Percentiles rank a stretch among this genome's conserved stretches.
phyloP scores from a whole-genome alignment of 2,113 vertebrate species.

The Mesembrinibis cayennensis region DNA sequence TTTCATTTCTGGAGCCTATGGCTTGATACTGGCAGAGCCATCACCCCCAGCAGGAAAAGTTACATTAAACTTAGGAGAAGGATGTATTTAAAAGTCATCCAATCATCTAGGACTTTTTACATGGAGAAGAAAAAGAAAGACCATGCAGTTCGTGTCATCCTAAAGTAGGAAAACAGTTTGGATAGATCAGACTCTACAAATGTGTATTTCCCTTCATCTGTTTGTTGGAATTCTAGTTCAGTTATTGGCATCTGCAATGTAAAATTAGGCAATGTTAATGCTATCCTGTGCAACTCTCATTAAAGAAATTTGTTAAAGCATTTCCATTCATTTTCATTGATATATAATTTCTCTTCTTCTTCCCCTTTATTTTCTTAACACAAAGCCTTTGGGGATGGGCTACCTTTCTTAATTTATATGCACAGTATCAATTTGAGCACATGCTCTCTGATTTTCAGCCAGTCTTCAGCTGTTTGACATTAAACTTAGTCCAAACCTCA shows the following conservation, averaged over 20 bases:
- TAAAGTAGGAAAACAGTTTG: not conserved
- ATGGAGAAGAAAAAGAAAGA: not conserved
- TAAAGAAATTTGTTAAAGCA: not conserved
- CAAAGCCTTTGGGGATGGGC: not conserved
- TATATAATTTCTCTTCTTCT: not conserved
- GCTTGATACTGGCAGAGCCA: not conserved
- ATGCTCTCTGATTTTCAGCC: not conserved
- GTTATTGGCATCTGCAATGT: not conserved
- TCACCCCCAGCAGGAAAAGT: not conserved
- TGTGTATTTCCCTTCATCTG: not conserved
- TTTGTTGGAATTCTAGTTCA: not conserved
- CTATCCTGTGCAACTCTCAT: not conserved
- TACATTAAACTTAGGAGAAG: not conserved
- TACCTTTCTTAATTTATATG: not conserved
- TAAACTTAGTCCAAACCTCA: not conserved
- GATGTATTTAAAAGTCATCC: not conserved
- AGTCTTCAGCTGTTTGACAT: not conserved
- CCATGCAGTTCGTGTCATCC: not conserved
- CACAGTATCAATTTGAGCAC: not conserved
- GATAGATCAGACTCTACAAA: not conserved
- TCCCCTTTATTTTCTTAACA: not conserved
- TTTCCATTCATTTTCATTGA: not conserved
- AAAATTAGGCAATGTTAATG: not conserved
- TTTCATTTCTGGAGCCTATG: not conserved
- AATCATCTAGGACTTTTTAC: not conserved